Evolutionary conservation across 2,113 vertebrate genomes (phyloP).

Genomic region (Zosterops japonicus): DNA sequence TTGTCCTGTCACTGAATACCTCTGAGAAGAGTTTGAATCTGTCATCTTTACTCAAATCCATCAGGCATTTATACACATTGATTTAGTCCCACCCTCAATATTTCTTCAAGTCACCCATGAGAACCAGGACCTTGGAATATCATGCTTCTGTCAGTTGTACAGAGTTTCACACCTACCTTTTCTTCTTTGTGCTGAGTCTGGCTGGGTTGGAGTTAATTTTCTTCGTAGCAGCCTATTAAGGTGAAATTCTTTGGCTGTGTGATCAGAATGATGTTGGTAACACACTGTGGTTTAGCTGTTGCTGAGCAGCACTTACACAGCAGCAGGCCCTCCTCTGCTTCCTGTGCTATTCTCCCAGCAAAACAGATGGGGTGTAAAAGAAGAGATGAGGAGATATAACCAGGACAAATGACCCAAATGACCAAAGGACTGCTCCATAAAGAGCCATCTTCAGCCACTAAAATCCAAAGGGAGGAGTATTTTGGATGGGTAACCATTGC

Average conservation of each 20-base stretch:
- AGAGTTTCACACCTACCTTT: background rate
- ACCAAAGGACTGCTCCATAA: background rate
- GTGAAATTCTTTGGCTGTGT: background rate
- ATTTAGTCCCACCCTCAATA: accelerated
- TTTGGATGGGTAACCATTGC: background rate
- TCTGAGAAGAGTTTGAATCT: background rate
- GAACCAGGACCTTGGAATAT: background rate
- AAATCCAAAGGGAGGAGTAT: background rate
- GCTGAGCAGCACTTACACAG: background rate
- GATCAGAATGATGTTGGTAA: background rate
- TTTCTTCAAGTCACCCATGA: background rate
- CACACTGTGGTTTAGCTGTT: background rate
- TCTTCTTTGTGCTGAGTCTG: background rate
- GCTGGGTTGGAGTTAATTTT: background rate
- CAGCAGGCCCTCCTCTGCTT: background rate
- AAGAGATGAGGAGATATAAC: background rate
- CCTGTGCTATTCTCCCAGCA: accelerated
- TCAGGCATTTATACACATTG: background rate
- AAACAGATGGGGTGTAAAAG: background rate
- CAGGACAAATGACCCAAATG: background rate
- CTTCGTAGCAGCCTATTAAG: background rate
- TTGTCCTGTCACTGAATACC: background rate
- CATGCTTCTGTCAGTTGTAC: background rate
- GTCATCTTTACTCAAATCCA: background rate
- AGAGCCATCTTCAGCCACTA: background rate